Conservation (phyloP, 2,797 vertebrate species). For the Mormyrus proboscirostris region DNA sequence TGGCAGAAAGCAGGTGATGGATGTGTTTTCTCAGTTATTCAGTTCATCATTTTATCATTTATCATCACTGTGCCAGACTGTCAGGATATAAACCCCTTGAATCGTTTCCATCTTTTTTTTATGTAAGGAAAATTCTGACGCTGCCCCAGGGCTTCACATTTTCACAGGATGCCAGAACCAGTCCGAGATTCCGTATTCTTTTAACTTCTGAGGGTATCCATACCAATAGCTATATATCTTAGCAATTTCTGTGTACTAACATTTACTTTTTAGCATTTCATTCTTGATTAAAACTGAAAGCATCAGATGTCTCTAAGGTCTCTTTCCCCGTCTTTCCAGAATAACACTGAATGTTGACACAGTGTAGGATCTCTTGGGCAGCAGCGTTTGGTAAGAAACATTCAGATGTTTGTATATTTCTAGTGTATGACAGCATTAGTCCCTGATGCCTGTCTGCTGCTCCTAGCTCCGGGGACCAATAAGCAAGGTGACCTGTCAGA, state of each 20-base stretch:
- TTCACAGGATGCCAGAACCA: neutral
- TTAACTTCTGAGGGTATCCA: neutral
- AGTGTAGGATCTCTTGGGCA: neutral
- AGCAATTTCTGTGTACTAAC: neutral
- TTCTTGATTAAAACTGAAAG: neutral
- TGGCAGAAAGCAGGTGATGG: neutral
- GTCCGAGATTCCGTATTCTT: neutral
- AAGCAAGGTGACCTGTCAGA: neutral
- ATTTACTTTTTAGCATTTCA: neutral
- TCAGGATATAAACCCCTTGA: neutral
- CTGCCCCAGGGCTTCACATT: neutral
- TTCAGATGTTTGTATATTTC: neutral
- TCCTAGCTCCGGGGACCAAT: neutral
- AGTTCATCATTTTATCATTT: neutral
- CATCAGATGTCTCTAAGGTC: neutral
- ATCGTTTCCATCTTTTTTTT: neutral
- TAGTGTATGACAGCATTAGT: neutral
- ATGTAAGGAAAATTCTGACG: neutral
- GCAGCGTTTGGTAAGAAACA: constrained; percentile 7
- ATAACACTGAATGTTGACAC: constrained; percentile 3
- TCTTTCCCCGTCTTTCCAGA: neutral
- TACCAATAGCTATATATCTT: neutral
- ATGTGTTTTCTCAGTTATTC: neutral
- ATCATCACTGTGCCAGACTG: neutral
- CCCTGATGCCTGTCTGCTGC: neutral